Evolutionary conservation across 1,140 invertebrate genomes (phyloP).

Genomic region (Aethina tumida): DNA sequence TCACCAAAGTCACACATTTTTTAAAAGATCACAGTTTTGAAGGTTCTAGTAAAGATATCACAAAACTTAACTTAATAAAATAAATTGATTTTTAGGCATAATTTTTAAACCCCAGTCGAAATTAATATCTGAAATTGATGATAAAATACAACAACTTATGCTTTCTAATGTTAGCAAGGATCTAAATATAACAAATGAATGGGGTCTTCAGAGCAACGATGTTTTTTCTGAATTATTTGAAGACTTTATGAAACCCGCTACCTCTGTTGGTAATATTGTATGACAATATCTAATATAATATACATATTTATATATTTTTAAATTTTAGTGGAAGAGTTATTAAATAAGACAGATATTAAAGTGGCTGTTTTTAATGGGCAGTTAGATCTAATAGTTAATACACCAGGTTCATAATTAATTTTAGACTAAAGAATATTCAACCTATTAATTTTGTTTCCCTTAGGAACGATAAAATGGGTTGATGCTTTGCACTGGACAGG

Average conservation of each 20-base stretch:
- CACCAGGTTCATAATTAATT: conserved; percentile 51
- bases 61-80: background rate
- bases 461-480: conserved; percentile 60
- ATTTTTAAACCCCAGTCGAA: background rate
- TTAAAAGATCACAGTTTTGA: background rate
- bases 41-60: background rate
- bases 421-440: no score
- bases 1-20: conserved; percentile 39
- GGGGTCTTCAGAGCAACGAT: conserved; percentile 45
- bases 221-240: conserved; percentile 53
- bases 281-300: conserved; percentile 1
- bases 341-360: conserved; percentile 57
- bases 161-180: conserved; percentile 54
- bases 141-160: conserved; percentile 52
- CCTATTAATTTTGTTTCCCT: no score
- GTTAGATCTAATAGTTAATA: conserved; percentile 62
- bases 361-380: conserved; percentile 61
- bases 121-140: conserved; percentile 26
- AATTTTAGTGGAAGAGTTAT: conserved; percentile 54
- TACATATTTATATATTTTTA: conserved; percentile 4
- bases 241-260: conserved; percentile 82
- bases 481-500: conserved; percentile 53
- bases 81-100: background rate
- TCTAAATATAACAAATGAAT: conserved; percentile 53
- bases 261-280: conserved; percentile 51